Percentiles rank a stretch among this genome's conserved stretches.
Evolutionary conservation across 2,113 vertebrate genomes (phyloP).

Genomic region (Eupsittula cactorum): DNA sequence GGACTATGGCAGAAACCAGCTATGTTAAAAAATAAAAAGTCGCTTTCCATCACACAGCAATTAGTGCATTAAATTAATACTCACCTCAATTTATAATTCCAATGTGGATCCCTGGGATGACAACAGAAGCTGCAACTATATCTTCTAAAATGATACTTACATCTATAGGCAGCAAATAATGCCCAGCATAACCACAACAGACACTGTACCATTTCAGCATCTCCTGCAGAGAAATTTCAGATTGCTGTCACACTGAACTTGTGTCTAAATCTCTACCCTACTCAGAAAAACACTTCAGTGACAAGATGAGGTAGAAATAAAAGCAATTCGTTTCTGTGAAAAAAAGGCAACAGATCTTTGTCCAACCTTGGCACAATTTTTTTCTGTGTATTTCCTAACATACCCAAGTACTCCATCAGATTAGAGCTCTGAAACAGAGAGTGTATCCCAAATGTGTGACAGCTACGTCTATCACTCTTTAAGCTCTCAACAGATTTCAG

Average conservation of each 20-base stretch:
- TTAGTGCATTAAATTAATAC: background rate
- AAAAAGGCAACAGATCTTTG: background rate
- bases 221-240: background rate
- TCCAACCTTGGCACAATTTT: background rate
- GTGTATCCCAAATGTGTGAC: background rate
- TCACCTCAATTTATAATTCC: background rate
- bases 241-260: background rate
- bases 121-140: background rate
- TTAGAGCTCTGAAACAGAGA: background rate
- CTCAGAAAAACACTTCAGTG: background rate
- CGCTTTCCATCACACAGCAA: background rate
- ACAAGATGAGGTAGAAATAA: background rate
- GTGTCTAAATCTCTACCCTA: background rate
- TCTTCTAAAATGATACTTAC: background rate
- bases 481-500: background rate
- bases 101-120: background rate
- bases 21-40: background rate
- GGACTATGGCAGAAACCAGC: background rate
- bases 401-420: background rate
- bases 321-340: background rate
- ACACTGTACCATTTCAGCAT: background rate
- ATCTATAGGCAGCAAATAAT: background rate
- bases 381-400: background rate
- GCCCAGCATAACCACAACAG: background rate
- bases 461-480: background rate